These are phyloP conservation scores for Poecilia latipinna DNA, from an alignment of 2,113 vertebrate species.

Conservation along the genomic window DNA sequence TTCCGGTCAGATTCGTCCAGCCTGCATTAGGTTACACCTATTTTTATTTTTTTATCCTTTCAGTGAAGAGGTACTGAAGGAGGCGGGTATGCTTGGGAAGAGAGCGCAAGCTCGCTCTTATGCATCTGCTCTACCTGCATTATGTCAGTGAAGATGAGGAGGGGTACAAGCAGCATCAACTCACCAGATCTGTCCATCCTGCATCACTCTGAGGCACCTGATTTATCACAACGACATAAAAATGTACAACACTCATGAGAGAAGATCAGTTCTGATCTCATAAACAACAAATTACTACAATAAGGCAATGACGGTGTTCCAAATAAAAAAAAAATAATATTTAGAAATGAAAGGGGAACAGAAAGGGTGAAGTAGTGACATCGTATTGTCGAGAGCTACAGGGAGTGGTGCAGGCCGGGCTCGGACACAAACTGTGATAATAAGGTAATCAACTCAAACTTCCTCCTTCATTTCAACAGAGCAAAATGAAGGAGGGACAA, in stretches of 20 bases:
- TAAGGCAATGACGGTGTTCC: not conserved
- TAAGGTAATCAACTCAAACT: constrained; percentile 37
- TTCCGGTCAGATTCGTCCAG: constrained; percentile 17
- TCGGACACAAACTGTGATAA: constrained; percentile 21
- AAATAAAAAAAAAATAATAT: constrained; percentile 2
- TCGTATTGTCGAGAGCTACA: constrained; percentile 48
- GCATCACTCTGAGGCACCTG: constrained; percentile 76
- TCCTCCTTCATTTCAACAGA: constrained; percentile 20
- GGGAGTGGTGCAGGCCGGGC: constrained; percentile 49
- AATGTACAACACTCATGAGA: constrained; percentile 64
- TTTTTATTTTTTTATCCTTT: constrained; percentile 25
- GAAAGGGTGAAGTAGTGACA: constrained; percentile 35
- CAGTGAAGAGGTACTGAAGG: constrained; percentile 35
- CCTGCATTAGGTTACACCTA: constrained; percentile 24
- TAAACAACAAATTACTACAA: constrained; percentile 13
- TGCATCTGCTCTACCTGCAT: constrained; percentile 48
- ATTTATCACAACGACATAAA: constrained; percentile 75
- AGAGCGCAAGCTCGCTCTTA: constrained; percentile 53
- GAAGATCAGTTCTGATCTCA: constrained; percentile 32
- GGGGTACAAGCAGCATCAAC: constrained; percentile 55
- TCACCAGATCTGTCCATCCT: constrained; percentile 77
- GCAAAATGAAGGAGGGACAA: not conserved
- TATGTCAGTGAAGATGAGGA: constrained; percentile 61
- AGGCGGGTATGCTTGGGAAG: constrained; percentile 29
- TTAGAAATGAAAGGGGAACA: not conserved